A percentile compares a stretch with the other conserved stretches of the same genome.
phyloP scores from a whole-genome alignment of 2,888 invertebrate genomes.

The Julus scanicus region DNA sequence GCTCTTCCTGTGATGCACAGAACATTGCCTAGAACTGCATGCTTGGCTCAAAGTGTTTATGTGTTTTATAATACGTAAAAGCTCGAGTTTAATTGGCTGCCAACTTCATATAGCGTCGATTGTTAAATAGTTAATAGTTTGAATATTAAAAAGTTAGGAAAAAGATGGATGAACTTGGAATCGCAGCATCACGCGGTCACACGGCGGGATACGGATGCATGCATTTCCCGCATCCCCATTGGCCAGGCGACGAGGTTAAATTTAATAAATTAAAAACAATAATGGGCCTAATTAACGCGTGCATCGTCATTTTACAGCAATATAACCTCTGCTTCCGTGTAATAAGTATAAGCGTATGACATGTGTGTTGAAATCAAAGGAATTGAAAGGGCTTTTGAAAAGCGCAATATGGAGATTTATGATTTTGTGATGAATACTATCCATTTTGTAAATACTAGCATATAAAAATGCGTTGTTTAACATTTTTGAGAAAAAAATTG shows the following conservation, averaged over 20 bases:
- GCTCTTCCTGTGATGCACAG: not conserved
- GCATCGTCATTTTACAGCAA: not conserved
- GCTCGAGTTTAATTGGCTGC: conserved; percentile 45
- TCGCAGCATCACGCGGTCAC: not conserved
- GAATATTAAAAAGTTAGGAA: conserved; percentile 23
- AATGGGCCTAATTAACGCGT: not conserved
- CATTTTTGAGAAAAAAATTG: conserved; percentile 1
- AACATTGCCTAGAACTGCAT: conserved; percentile 18
- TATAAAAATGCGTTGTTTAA: not conserved
- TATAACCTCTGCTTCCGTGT: not conserved
- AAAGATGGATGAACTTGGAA: conserved; percentile 42
- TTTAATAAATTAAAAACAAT: not conserved
- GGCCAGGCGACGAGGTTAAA: not conserved
- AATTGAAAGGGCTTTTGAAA: not conserved
- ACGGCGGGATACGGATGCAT: not conserved
- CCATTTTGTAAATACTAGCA: not conserved
- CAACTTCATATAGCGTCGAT: conserved; percentile 45
- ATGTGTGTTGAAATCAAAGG: not conserved
- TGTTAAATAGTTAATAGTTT: conserved; percentile 36
- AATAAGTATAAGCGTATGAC: not conserved
- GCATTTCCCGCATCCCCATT: not conserved
- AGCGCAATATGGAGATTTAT: not conserved
- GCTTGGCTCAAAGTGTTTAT: conserved; percentile 16
- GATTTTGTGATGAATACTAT: not conserved
- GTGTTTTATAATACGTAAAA: conserved; percentile 33